Conservation (phyloP, 2,113 vertebrate genomes). For the Mixornis gularis region DNA sequence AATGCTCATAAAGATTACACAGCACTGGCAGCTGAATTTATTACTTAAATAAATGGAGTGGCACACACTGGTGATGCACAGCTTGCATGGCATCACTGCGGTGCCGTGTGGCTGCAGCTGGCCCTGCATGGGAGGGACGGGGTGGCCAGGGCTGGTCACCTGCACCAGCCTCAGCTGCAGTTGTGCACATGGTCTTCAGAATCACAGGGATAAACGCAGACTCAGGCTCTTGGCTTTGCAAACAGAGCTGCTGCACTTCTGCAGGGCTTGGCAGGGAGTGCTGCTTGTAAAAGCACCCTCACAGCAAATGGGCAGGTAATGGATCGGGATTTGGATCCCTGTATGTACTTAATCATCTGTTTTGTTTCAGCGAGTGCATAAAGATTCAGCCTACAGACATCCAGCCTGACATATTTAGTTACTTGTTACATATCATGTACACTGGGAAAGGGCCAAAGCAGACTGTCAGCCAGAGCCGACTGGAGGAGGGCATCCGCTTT, state of each 20-base stretch:
- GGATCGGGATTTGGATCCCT: not conserved
- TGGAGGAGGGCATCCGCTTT: conserved; percentile 95
- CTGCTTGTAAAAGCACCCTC: accelerated
- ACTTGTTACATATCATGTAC: conserved; percentile 97
- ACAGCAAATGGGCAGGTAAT: not conserved
- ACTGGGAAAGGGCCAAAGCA: conserved; percentile 92
- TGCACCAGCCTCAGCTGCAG: not conserved
- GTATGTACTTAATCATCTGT: not conserved
- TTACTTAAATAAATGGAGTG: not conserved
- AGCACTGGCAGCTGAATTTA: not conserved
- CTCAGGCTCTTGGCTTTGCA: not conserved
- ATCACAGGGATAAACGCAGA: not conserved
- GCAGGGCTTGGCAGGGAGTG: not conserved
- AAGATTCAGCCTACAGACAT: conserved; percentile 98
- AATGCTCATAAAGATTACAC: conserved; percentile 3
- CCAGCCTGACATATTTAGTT: conserved; percentile 97
- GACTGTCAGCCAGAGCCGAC: conserved; percentile 83
- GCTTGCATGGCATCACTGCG: accelerated
- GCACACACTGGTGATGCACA: not conserved
- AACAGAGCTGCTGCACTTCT: not conserved
- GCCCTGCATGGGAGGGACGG: accelerated
- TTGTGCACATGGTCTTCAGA: not conserved
- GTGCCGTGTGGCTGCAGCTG: accelerated
- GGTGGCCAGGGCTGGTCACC: not conserved
- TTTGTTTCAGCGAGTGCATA: conserved; percentile 89